These are phyloP conservation scores for Porites australiensis DNA, from an alignment of 64 coral and sea anemone genomes.

Conservation along the genomic window DNA sequence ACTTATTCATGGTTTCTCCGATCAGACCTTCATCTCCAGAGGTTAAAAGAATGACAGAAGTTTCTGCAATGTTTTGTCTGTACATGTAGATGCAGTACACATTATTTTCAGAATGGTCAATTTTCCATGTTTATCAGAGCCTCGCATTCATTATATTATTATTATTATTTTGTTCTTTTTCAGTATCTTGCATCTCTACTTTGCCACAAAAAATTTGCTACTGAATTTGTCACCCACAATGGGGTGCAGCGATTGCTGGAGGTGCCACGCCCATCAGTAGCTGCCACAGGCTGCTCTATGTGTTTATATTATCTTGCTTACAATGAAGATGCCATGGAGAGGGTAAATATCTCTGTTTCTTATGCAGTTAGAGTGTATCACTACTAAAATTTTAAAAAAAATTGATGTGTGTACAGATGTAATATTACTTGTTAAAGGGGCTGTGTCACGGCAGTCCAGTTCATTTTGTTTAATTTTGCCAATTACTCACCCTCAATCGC, in stretches of 20 bases:
- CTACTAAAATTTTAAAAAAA: no score
- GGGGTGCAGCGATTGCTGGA: slow-evolving; percentile 88
- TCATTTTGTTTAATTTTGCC: no score
- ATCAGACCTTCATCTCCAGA: no score
- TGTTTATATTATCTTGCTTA: slow-evolving; percentile 99
- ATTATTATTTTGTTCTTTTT: not conserved
- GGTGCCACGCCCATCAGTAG: slow-evolving; percentile 88
- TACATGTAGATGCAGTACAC: no score
- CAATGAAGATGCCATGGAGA: slow-evolving; percentile 98
- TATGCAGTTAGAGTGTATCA: no score
- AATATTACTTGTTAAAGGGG: no score
- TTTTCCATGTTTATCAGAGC: not conserved
- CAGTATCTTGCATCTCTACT: slow-evolving; percentile 95
- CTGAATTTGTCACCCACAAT: slow-evolving; percentile 94
- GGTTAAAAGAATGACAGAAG: no score
- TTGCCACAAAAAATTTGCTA: slow-evolving; percentile 99
- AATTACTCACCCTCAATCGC: no score
- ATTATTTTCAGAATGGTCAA: not conserved
- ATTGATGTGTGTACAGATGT: no score
- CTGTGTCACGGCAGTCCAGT: no score
- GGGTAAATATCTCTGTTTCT: slow-evolving; percentile 53
- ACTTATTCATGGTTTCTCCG: no score
- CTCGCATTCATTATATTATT: not conserved
- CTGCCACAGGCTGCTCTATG: slow-evolving; percentile 94
- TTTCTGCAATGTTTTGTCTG: no score